Evolutionary conservation across 2,888 invertebrate genomes (phyloP), one percentile per base, ranked within the genome.

Genomic region (Eueremaeus valkanovi): DNA sequence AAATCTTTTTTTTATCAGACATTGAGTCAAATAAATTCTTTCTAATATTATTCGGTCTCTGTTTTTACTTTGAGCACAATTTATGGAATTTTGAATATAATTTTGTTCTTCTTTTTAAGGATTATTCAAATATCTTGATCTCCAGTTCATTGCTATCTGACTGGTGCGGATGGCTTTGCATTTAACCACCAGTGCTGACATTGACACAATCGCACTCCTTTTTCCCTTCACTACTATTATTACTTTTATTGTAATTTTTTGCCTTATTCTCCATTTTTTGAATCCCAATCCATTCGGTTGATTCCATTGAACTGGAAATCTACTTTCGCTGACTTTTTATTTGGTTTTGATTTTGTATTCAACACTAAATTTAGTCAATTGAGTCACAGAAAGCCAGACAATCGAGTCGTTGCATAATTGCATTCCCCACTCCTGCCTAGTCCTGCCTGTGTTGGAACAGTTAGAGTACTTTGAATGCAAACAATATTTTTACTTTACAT

Each of bases 291-390:
- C 33, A n/a, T 36, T 36, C 36, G 16, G 33, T 3, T 18, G n/a
- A n/a, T 36, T 29, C 29, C 8, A 63, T 63, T 63, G 33, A 63
- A 63, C 9, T 63, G 33, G 5, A 63, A 63, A 63, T 63, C 16
- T 33, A 24, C 68, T 68, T 42, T 40, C 16, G 68, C 40, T 68
- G n/a, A 36, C 36, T 66, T 61, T 40, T 33, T 42, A 68, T 68
- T 68, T 42, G 40, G 40, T 42, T 61, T 68, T 42, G 16, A 68
- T 42, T 68, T 68, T 68, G 42, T 68, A 68, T 68, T 68, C 68
- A 68, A 21, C 66, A 61, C 58, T 33, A 33, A 33, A 40, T 42
- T 42, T 9, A 68, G 68, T 68, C 66, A 66, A 66, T 61, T 61
- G 61, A 55, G 55, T 55, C 24, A n/a, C n/a, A n/a, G 27, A 55